These are phyloP conservation scores for Pristionchus japonicus DNA, from an alignment of 2,888 invertebrate genomes.

Conservation along the genomic window DNA sequence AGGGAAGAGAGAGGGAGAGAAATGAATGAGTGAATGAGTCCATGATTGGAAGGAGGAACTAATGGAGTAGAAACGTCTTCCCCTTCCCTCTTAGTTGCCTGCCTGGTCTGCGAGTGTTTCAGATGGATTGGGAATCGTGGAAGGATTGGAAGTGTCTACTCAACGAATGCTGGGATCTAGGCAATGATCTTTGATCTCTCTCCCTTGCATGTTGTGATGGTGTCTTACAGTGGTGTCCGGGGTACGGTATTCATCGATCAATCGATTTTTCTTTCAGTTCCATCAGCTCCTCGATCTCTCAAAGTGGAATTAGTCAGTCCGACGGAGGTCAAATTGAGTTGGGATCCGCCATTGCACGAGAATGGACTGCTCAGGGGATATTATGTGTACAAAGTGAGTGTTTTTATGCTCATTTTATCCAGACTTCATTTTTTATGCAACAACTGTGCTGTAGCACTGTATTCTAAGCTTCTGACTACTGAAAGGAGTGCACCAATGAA, in stretches of 20 bases:
- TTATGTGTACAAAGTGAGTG: constrained; percentile 84
- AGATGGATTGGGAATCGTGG: constrained; percentile 43
- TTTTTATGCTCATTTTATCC: too few species aligned
- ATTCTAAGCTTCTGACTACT: not conserved
- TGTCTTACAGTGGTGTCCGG: not conserved
- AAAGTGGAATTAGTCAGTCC: constrained; percentile 90
- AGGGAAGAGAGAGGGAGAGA: constrained; percentile 3
- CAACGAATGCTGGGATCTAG: constrained; percentile 35
- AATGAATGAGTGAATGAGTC: constrained; percentile 14
- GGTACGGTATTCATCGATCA: not conserved
- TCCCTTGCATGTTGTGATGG: not conserved
- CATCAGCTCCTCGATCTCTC: constrained; percentile 95
- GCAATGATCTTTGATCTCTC: constrained; percentile 43
- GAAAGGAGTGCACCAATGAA: not conserved
- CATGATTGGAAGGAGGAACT: too few species aligned
- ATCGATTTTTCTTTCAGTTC: constrained; percentile 83
- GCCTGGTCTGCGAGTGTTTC: not conserved
- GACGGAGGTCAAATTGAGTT: constrained; percentile 91
- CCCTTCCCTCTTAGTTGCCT: not conserved
- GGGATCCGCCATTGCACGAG: constrained; percentile 91
- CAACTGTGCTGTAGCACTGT: not conserved
- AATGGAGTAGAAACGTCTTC: constrained; percentile 25
- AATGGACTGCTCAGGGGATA: constrained; percentile 95
- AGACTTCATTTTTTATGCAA: too few species aligned
- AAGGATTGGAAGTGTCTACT: constrained; percentile 46